Evolutionary conservation across 2,113 vertebrate genomes (phyloP), one percentile per base, ranked within the genome.

Genomic region (Solenodon paradoxus): DNA sequence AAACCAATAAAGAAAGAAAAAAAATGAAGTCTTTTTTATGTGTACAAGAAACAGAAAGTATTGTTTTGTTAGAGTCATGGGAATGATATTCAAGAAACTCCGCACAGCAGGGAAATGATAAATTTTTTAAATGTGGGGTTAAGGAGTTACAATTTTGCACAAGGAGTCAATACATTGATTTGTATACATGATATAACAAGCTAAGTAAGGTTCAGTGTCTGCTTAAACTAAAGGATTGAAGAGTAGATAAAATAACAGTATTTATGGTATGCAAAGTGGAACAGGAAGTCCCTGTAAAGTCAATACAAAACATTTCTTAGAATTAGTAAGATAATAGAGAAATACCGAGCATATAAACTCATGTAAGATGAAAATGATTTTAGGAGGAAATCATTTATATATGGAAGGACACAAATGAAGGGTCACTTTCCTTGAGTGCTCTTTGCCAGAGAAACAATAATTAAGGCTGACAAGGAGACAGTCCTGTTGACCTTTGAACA

Each of bases 181-280:
- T 61, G 45, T 57, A 4, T 55, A 11, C 28, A 0, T 20, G 15
- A 2, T 83, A 20, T 1, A 3, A 3, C 15, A 5, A 0, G 2
- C 69, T 20, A 53, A 5, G 3, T 7, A 17, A 61, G 51, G 20
- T 8, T 35, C 2, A 32, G 35, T 24, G 38, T 63, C 83, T 64
- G 22, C 47, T 84, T 49, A 68, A 40, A 61, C 13, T 5, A 32
- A 15, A 78, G 11, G n/a, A 57, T 10, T 71, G 63, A 71, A 19
- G 20, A 66, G 17, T 64, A 20, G 5, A 7, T 57, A 32, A 71
- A 38, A 42, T 45, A 57, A 28, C 3, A 45, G 59, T 49, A 59
- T 35, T 59, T n/a, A 42, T 26, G 24, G 9, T 68, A 8, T 12
- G 3, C 32, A 26, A 30, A 55, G 19, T 53, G 5, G 28, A 13